Evolutionary conservation across 2,888 invertebrate genomes (phyloP).

Genomic region (Acronicta aceris): DNA sequence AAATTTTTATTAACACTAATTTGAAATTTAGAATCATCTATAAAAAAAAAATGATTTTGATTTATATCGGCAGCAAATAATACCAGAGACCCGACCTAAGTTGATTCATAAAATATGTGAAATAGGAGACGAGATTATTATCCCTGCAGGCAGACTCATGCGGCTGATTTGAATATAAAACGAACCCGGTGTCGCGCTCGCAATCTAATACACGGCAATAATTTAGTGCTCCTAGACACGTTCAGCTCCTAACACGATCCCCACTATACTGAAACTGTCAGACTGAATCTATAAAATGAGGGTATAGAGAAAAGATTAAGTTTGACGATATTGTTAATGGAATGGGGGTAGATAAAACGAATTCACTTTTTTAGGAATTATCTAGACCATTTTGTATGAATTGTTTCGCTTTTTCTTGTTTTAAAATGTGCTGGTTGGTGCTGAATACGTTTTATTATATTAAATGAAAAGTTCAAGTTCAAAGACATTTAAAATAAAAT

Average conservation of each 20-base stretch:
- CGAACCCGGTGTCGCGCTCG: constrained; percentile 27
- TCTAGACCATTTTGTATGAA: constrained; percentile 6
- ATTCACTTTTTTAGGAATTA: constrained; percentile 17
- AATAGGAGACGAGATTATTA: constrained; percentile 25
- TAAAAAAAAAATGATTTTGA: too few relatives aligned
- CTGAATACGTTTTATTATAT: too few relatives aligned
- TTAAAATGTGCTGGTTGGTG: too few relatives aligned
- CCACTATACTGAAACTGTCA: constrained; percentile 24
- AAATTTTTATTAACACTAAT: too few relatives aligned
- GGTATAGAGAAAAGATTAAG: constrained; percentile 25
- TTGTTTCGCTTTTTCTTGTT: not conserved
- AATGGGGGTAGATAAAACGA: constrained; percentile 24
- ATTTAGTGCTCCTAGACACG: constrained; percentile 54
- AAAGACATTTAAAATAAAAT: too few relatives aligned
- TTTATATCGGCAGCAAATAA: too few relatives aligned
- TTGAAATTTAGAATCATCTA: too few relatives aligned
- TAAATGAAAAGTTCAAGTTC: too few relatives aligned
- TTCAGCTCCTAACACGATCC: constrained; percentile 21
- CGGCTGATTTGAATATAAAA: constrained; percentile 34
- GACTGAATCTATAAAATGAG: constrained; percentile 23
- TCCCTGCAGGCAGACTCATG: constrained; percentile 14
- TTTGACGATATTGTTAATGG: constrained; percentile 21
- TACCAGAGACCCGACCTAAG: too few relatives aligned
- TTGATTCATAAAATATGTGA: constrained; percentile 15
- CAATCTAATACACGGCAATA: constrained; percentile 47